Conservation (phyloP, 2,888 invertebrate species). For the Heliconius ethilla region DNA sequence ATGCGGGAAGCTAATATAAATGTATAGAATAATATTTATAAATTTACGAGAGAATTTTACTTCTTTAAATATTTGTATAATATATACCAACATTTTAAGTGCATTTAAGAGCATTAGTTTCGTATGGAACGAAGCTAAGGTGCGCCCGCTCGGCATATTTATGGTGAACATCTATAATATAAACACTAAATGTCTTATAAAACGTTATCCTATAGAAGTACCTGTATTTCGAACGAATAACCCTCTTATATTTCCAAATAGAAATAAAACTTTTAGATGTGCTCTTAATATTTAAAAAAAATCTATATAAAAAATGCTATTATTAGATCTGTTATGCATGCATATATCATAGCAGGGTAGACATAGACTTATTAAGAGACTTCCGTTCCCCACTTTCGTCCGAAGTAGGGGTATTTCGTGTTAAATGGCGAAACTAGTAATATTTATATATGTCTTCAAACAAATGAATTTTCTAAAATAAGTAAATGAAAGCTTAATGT, state of each 20-base stretch:
- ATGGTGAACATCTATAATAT: slow-evolving; percentile 3
- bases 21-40: not conserved
- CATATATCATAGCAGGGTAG: no score
- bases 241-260: not conserved
- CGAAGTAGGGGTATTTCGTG: no score
- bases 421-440: no score
- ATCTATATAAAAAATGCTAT: no score
- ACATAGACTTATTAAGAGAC: no score
- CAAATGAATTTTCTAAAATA: no score
- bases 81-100: slow-evolving; percentile 1
- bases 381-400: no score
- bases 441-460: no score
- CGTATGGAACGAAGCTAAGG: slow-evolving; percentile 9
- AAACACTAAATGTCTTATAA: slow-evolving; percentile 8
- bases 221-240: not conserved
- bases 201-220: slow-evolving; percentile 4
- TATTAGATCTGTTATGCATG: no score
- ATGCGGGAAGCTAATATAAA: not conserved
- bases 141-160: slow-evolving; percentile 7
- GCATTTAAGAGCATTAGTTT: slow-evolving; percentile 27
- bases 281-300: not conserved
- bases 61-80: slow-evolving; percentile 13
- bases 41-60: not conserved
- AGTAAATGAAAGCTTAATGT: no score
- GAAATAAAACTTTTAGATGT: not conserved